These are phyloP conservation scores for Halictus rubicundus DNA, from an alignment of 1,140 invertebrate genomes.

Conservation along the genomic window DNA sequence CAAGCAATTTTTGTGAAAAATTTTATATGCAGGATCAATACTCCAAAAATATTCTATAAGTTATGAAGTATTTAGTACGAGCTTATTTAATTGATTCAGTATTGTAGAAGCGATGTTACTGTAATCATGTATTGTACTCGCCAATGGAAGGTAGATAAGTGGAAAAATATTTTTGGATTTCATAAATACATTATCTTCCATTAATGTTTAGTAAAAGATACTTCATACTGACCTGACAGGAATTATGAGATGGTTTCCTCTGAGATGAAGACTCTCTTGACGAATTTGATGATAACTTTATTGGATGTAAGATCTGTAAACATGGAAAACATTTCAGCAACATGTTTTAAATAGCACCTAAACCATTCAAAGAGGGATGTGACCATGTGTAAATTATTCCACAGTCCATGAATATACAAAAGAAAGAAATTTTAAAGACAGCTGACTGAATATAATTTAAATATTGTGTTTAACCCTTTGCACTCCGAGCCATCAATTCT, in stretches of 20 bases:
- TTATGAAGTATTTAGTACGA: too few relatives aligned
- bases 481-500: too few relatives aligned
- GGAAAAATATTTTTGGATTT: background rate
- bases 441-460: too few relatives aligned
- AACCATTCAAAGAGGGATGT: slow-evolving; percentile 8
- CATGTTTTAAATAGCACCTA: background rate
- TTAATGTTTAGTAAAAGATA: slow-evolving; percentile 9
- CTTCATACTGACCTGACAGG: slow-evolving; percentile 81
- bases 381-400: slow-evolving; percentile 26
- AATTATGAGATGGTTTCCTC: slow-evolving; percentile 83
- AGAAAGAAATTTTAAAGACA: too few relatives aligned
- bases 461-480: too few relatives aligned
- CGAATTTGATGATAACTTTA: slow-evolving; percentile 83
- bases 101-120: too few relatives aligned
- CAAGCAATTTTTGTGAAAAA: too few relatives aligned
- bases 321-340: background rate
- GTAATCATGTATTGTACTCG: too few relatives aligned
- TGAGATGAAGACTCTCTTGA: slow-evolving; percentile 82
- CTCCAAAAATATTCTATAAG: too few relatives aligned
- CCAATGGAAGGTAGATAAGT: too few relatives aligned
- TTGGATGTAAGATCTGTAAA: slow-evolving; percentile 82
- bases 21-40: too few relatives aligned
- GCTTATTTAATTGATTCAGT: too few relatives aligned
- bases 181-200: slow-evolving; percentile 5
- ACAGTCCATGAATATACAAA: slow-evolving; percentile 14